phyloP scores from a whole-genome alignment of 2,888 invertebrate genomes.

The Caenorhabditis sp. region DNA sequence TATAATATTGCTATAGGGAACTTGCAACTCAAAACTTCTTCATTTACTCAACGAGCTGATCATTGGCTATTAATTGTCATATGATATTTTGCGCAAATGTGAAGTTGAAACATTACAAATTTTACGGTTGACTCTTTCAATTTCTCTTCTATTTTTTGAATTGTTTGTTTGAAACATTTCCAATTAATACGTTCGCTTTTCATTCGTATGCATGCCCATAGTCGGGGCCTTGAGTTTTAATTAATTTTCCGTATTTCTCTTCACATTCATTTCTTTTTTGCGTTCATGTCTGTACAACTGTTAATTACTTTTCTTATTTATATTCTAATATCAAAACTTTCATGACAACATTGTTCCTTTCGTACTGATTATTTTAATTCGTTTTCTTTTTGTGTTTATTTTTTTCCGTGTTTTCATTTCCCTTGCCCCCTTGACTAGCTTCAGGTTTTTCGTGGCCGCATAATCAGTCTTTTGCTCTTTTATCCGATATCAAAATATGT shows the following conservation, averaged over 20 bases:
- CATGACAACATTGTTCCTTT: too few species aligned
- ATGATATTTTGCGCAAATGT: constrained; percentile 14
- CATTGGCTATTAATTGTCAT: constrained; percentile 32
- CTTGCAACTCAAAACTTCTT: constrained; percentile 11
- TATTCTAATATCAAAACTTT: too few species aligned
- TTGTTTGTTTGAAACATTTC: too few species aligned
- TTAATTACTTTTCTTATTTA: too few species aligned
- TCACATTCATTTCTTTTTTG: constrained; percentile 13
- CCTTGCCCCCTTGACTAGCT: neutral
- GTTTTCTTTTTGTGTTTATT: neutral
- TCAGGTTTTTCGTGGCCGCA: constrained; percentile 34
- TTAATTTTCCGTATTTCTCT: constrained; percentile 27
- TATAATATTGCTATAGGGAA: constrained; percentile 7
- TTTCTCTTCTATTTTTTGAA: constrained; percentile 21
- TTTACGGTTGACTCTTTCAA: neutral
- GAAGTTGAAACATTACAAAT: neutral
- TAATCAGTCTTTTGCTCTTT: constrained; percentile 59
- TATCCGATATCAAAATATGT: constrained; percentile 61
- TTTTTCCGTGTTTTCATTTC: constrained; percentile 19
- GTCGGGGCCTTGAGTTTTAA: constrained; percentile 52
- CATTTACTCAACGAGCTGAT: constrained; percentile 26
- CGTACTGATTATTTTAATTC: too few species aligned
- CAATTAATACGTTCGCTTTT: neutral
- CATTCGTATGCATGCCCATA: constrained; percentile 47
- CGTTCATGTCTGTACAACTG: too few species aligned